Evolutionary conservation across 1,140 invertebrate genomes (phyloP), one percentile per base, ranked within the genome.

Genomic region (Centruroides vittatus): DNA sequence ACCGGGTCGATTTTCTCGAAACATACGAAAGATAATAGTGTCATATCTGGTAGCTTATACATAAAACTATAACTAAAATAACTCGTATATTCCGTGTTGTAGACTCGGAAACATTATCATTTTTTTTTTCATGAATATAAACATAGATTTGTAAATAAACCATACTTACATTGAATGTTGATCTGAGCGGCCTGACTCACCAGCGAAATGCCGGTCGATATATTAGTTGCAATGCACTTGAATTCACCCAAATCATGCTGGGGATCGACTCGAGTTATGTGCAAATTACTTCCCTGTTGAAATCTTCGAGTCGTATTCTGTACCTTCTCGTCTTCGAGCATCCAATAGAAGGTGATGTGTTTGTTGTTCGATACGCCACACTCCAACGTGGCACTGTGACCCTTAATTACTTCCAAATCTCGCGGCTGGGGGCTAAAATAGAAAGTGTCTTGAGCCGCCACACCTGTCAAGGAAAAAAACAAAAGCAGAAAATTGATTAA

Each of bases 151-250:
- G 23, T 23, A 23, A 23, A 23, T 23, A 23, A 23, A 23, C 1
- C 8, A 41, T 53, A 82, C 82, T 83, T 71, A 84, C 82, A 84
- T 69, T 80, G 75, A n/a, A 84, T 77, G 71, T 81, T 77, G 61
- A 84, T 75, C 48, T 74, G 74, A 4, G 79, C 80, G 0, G 81
- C 75, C 8, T 75, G 75, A 64, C 80, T 82, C 62, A 79, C 78
- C 55, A 82, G 73, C 36, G 77, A 78, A 62, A 78, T 77, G 58
- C 79, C 79, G 41, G 77, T 79, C 48, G 75, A 75, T 5, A 72
- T 70, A 65, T 82, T 79, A 58, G 76, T 79, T 3, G 82, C 82
- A 36, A 80, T 77, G 69, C 82, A 84, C 60, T 78, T 76, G 69
- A 81, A 84, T 52, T 80, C 77, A 3, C 82, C 82, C 10, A 73